Evolutionary conservation across 2,113 vertebrate species (phyloP), one percentile per base, ranked within the genome.

Genomic region (Anolis carolinensis): DNA sequence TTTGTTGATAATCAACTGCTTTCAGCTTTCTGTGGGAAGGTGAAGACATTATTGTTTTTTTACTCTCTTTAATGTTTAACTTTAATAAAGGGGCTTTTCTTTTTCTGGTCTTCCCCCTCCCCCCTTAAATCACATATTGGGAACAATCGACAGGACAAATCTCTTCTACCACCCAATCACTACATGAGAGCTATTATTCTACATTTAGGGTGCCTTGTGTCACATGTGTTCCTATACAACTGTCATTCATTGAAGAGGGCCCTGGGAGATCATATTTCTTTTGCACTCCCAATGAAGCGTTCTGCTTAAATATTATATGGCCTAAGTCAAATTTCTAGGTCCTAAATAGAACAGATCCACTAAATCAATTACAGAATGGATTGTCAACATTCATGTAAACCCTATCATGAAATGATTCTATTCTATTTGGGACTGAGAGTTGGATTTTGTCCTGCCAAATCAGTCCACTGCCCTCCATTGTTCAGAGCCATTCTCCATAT

Each of bases 1-100:
- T 85, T 67, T 85, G 68, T 30, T 79, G 68, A 68, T 87, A 85
- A 87, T 84, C 70, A 87, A 79, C 79, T 85, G 86, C 44, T 82
- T 85, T 63, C 75, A 16, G 82, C 59, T 79, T 74, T 62, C 67
- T 21, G 59, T 63, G 74, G 32, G 68, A 72, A 73, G 23, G 48
- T 34, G 55, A 82, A 18, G n/a, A 74, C 52, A 44, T 25, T 16
- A 52, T 52, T 18, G 72, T 74, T 21, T 25, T 65, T 72, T 68
- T 16, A 5, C 27, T 65, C 18, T 72, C n/a, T 36, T 63, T 79
- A 73, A 59, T 81, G 65, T 74, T 48, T 59, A 39, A 82, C 44
- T 25, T 67, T 67, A 74, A 67, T 73, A 72, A 27, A 52, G 48
- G 11, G 2, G 6, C 23, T 16, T 39, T 27, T 25, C n/a, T 25